Base-by-base conservation (phyloP, 2,797 vertebrate genomes). In the Tapirus indicus region DNA sequence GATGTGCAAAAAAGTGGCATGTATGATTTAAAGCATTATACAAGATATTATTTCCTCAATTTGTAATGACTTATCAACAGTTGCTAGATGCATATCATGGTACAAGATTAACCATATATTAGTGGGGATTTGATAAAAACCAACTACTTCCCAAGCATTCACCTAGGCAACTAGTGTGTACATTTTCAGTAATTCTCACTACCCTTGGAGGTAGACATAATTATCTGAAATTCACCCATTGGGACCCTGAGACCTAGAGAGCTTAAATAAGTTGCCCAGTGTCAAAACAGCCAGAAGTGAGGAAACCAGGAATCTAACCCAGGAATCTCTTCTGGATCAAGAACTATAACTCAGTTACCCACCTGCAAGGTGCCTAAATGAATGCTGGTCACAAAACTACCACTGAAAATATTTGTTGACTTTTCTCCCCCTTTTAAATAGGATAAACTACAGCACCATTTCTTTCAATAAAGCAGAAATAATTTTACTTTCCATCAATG, bases 401-500 rank as follows among this genome's bases (percentile, higher is more conserved):
- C 32, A 58, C 6, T 5, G 14, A 86, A 89, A 85, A 38, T 75
- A 56, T 52, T 25, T 85, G 12, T 44, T 79, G 68, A 75, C 29
- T 89, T 89, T 86, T 27, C 29, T n/a, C 27, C 17, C 41, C 21
- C 52, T 92, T 94, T 71, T 75, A 68, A 79, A 62, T 32, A 82
- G 32, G 56, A 58, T 66, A 82, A 79, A 79, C 44, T 66, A 68
- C 7, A 83, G 79, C 7, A 94, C 20, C 7, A 25, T 72, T 87
- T 88, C 21, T 88, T 84, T 88, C 17, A 49, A 14, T 41, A 85
- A 84, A 69, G 71, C 41, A 83, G 29, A 52, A 92, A 91, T 12
- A 68, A 79, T 49, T 71, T 83, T 92, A 86, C 23, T 82, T 92
- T 77, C 68, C 56, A 95, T 71, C 49, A 80, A 77, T 52, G 94